Evolutionary conservation across 2,888 invertebrate genomes (phyloP).

Genomic region (Orchesellides sinensis): DNA sequence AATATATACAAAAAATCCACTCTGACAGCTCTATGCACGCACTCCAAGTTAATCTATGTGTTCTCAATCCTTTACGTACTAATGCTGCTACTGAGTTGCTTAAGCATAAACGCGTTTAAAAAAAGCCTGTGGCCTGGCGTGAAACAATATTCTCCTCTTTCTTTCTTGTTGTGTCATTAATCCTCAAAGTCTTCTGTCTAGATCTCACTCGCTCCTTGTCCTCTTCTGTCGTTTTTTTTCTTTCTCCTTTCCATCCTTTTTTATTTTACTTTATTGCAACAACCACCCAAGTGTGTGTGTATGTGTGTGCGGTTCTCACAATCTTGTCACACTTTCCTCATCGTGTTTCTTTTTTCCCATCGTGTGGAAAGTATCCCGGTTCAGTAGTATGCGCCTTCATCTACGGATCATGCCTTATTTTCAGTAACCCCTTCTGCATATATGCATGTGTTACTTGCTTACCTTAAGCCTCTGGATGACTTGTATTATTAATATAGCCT

Average conservation of each 20-base stretch:
- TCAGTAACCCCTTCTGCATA: too few relatives aligned
- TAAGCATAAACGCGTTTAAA: neutral
- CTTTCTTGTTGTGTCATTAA: conserved; percentile 61
- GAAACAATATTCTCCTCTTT: conserved; percentile 59
- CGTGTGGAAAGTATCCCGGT: too few relatives aligned
- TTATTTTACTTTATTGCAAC: neutral
- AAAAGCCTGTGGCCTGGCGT: conserved; percentile 46
- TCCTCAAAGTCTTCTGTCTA: conserved; percentile 54
- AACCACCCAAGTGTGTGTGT: neutral
- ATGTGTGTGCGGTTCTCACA: neutral
- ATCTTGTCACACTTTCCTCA: too few relatives aligned
- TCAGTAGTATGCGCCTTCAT: conserved; percentile 16
- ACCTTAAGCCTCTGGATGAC: too few relatives aligned
- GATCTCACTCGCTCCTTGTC: conserved; percentile 14
- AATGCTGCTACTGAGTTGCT: neutral
- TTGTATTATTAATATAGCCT: too few relatives aligned
- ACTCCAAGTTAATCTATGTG: too few relatives aligned
- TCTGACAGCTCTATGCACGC: too few relatives aligned
- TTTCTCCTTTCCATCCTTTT: neutral
- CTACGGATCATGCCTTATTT: conserved; percentile 22
- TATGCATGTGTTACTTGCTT: too few relatives aligned
- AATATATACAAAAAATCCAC: too few relatives aligned
- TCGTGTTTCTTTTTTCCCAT: too few relatives aligned
- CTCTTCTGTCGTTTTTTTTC: conserved; percentile 1
- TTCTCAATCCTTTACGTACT: too few relatives aligned